phyloP scores from a whole-genome alignment of 1,140 invertebrate species.

The Spodoptera frugiperda region DNA sequence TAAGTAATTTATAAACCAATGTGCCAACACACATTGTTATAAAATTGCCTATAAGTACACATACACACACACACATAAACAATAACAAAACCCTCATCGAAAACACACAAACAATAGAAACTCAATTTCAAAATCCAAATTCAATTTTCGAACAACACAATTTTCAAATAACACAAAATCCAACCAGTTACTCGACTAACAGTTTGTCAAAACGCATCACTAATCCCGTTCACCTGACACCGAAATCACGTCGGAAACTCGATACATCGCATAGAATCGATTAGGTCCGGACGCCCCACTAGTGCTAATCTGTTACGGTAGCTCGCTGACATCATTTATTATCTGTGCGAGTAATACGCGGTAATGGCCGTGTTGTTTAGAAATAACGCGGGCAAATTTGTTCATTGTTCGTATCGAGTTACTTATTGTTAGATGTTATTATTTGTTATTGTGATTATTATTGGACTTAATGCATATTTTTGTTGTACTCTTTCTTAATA shows the following conservation, averaged over 20 bases:
- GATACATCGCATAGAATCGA: slow-evolving; percentile 43
- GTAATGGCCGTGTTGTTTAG: slow-evolving; percentile 39
- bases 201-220: slow-evolving; percentile 35
- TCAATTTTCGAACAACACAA: not conserved
- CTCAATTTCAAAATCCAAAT: not conserved
- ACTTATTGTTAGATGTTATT: slow-evolving; percentile 10
- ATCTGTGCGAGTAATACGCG: slow-evolving; percentile 28
- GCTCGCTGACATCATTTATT: slow-evolving; percentile 42
- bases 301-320: slow-evolving; percentile 33
- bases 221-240: slow-evolving; percentile 37
- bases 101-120: not conserved
- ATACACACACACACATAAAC: too few relatives aligned
- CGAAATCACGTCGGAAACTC: slow-evolving; percentile 41
- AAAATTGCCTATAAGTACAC: too few relatives aligned
- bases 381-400: slow-evolving; percentile 38
- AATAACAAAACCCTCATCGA: not conserved
- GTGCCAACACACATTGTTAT: too few relatives aligned
- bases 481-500: too few relatives aligned
- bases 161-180: slow-evolving; percentile 11
- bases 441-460: not conserved
- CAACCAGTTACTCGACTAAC: slow-evolving; percentile 8
- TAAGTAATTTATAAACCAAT: too few relatives aligned
- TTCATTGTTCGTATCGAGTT: not conserved
- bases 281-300: slow-evolving; percentile 38
- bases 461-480: too few relatives aligned